Conservation (phyloP, 2,888 invertebrate species). For the Aelia acuminata region DNA sequence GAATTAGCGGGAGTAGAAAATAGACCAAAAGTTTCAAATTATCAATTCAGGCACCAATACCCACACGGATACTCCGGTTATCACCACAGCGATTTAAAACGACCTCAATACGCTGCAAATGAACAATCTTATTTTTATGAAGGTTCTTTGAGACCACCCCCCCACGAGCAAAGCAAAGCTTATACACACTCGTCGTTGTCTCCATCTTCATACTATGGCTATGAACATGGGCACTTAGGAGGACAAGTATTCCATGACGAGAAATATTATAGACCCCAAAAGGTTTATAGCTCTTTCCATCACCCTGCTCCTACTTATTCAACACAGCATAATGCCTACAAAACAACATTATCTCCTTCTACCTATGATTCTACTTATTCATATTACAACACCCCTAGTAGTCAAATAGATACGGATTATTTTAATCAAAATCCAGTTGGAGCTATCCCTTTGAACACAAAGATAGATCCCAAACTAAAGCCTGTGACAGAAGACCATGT, state of each 20-base stretch:
- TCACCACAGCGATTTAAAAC: slow-evolving; percentile 66
- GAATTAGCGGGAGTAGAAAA: slow-evolving; percentile 50
- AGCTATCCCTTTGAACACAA: slow-evolving; percentile 63
- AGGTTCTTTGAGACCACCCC: slow-evolving; percentile 64
- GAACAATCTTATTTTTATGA: slow-evolving; percentile 63
- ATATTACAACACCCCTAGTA: slow-evolving; percentile 58
- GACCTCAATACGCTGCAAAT: slow-evolving; percentile 56
- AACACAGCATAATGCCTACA: slow-evolving; percentile 54
- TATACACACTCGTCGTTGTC: slow-evolving; percentile 61
- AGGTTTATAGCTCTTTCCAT: slow-evolving; percentile 60
- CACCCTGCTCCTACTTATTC: slow-evolving; percentile 59
- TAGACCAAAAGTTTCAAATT: slow-evolving; percentile 61
- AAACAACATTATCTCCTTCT: slow-evolving; percentile 57
- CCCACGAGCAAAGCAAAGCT: slow-evolving; percentile 58
- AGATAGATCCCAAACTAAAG: slow-evolving; percentile 62
- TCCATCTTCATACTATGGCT: slow-evolving; percentile 64
- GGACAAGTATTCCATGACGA: slow-evolving; percentile 61
- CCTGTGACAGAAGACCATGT: slow-evolving; percentile 63
- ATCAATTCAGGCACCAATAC: slow-evolving; percentile 68
- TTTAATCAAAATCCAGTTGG: slow-evolving; percentile 65
- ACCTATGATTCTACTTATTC: slow-evolving; percentile 60
- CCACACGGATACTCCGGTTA: slow-evolving; percentile 66
- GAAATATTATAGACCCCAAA: slow-evolving; percentile 60
- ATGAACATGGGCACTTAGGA: slow-evolving; percentile 61
- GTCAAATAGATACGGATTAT: slow-evolving; percentile 58